A percentile compares a stretch with the other conserved stretches of the same genome.
These are phyloP conservation scores for Pyrrhosoma nymphula DNA, from an alignment of 2,888 invertebrate species.

Conservation along the genomic window DNA sequence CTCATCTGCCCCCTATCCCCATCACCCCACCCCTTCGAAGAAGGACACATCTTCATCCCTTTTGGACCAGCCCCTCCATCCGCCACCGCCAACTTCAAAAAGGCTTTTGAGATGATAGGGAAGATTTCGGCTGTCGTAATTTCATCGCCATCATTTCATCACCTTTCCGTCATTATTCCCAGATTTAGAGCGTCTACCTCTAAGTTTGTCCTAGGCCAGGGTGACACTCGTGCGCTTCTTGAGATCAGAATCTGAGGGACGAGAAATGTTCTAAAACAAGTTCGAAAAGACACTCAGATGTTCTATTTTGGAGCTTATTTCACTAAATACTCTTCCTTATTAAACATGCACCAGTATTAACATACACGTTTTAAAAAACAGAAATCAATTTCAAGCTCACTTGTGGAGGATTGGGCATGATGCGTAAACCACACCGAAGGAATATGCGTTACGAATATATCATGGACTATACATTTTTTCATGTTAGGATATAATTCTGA, in stretches of 20 bases:
- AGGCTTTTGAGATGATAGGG: background rate
- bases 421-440: too few relatives aligned
- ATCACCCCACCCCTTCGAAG: background rate
- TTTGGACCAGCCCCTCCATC: background rate
- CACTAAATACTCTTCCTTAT: too few relatives aligned
- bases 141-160: background rate
- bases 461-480: too few relatives aligned
- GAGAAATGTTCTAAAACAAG: background rate
- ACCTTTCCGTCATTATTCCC: background rate
- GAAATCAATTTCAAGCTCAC: too few relatives aligned
- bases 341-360: too few relatives aligned
- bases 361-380: too few relatives aligned
- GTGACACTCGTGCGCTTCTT: background rate
- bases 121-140: background rate
- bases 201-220: background rate
- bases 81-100: background rate
- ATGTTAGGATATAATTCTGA: too few relatives aligned
- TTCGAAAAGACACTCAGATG: background rate
- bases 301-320: background rate
- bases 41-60: constrained; percentile 12
- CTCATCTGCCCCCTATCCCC: background rate
- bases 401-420: too few relatives aligned
- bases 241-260: background rate
- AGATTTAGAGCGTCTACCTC: background rate
- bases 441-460: too few relatives aligned